These are phyloP conservation scores for Tineola bisselliella DNA, from an alignment of 2,888 invertebrate species.

Conservation along the genomic window DNA sequence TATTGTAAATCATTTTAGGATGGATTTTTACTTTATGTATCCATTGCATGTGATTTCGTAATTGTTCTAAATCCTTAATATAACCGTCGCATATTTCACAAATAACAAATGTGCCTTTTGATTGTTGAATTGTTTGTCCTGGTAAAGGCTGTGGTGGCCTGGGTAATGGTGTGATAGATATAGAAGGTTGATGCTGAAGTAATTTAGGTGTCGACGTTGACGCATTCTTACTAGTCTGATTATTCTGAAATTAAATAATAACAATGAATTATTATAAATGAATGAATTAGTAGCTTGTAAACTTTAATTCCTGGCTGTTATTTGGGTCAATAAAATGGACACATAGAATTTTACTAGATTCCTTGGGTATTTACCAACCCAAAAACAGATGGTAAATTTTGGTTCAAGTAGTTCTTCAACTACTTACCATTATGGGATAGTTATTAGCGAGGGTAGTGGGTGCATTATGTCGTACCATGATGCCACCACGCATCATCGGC, in stretches of 20 bases:
- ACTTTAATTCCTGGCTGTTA: too few relatives aligned
- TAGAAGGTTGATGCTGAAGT: slow-evolving; percentile 79
- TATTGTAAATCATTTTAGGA: slow-evolving; percentile 94
- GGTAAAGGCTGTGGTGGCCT: slow-evolving; percentile 47
- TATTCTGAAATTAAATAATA: slow-evolving; percentile 27
- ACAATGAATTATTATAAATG: too few relatives aligned
- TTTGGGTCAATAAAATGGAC: too few relatives aligned
- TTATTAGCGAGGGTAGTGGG: slow-evolving; percentile 64
- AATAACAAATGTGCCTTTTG: slow-evolving; percentile 87
- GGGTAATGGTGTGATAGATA: slow-evolving; percentile 85
- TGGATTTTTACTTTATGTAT: slow-evolving; percentile 97
- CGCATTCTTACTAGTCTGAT: slow-evolving; percentile 22
- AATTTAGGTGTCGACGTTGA: slow-evolving; percentile 25
- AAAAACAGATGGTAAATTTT: background rate
- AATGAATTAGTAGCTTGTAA: too few relatives aligned
- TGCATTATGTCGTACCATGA: slow-evolving; percentile 75
- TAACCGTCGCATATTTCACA: slow-evolving; percentile 98
- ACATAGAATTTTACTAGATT: background rate
- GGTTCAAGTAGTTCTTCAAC: background rate
- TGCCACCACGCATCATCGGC: slow-evolving; percentile 63
- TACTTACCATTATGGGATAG: slow-evolving; percentile 53
- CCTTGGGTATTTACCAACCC: background rate
- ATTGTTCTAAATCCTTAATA: slow-evolving; percentile 92
- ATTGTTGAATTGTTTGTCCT: slow-evolving; percentile 46
- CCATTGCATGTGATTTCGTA: slow-evolving; percentile 97